These are phyloP conservation scores for Daphoenositta chrysoptera DNA, from an alignment of 2,113 vertebrate genomes.

Conservation along the genomic window DNA sequence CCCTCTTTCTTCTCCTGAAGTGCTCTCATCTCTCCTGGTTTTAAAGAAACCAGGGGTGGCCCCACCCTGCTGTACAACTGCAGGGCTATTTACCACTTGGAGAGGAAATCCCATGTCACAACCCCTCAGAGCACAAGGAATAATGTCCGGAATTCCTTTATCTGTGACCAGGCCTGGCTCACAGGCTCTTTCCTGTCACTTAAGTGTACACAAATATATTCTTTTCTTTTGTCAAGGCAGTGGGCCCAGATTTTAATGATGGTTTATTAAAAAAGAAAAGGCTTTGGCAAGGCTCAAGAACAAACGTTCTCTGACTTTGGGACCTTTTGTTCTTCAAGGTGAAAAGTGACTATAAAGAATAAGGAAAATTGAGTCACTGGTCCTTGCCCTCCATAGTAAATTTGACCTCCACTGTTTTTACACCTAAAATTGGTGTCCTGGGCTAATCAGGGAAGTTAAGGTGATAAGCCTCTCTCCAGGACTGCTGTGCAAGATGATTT, in stretches of 20 bases:
- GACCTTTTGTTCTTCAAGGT: conserved; percentile 63
- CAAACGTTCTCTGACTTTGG: conserved; percentile 33
- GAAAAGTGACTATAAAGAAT: conserved; percentile 33
- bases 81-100: conserved; percentile 53
- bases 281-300: conserved; percentile 38
- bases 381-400: conserved; percentile 60
- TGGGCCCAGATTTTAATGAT: conserved; percentile 37
- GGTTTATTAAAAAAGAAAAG: conserved; percentile 21
- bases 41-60: not conserved
- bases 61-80: not conserved
- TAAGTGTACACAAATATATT: conserved; percentile 58
- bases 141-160: conserved; percentile 84
- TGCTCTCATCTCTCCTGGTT: not conserved
- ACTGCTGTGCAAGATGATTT: not conserved
- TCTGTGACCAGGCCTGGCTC: conserved; percentile 56
- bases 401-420: conserved; percentile 43
- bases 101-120: conserved; percentile 75
- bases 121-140: conserved; percentile 66
- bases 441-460: not conserved
- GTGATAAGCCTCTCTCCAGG: not conserved
- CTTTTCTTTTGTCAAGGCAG: conserved; percentile 51
- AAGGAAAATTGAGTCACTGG: conserved; percentile 54
- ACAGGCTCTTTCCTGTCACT: conserved; percentile 66
- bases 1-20: not conserved
- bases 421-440: not conserved